A percentile compares a stretch with the other conserved stretches of the same genome.
phyloP scores from a whole-genome alignment of 2,113 vertebrate species.

The Felis chaus region DNA sequence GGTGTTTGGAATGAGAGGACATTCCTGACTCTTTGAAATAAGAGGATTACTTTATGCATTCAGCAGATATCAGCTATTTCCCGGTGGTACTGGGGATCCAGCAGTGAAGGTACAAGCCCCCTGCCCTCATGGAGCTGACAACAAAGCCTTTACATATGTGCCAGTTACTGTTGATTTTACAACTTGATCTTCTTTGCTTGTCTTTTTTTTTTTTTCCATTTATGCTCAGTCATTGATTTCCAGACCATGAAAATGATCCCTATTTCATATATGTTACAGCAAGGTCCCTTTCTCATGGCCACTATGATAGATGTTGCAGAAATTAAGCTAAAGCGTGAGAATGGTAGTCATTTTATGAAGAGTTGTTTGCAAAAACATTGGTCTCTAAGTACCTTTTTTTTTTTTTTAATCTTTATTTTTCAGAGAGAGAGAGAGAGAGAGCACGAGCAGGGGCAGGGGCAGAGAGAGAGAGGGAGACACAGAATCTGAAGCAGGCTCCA shows the following conservation, averaged over 20 bases:
- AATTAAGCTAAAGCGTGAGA: background rate
- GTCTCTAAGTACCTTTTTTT: background rate
- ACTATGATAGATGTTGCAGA: background rate
- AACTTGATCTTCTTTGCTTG: background rate
- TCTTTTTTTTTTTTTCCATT: background rate
- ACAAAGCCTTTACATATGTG: fast-evolving
- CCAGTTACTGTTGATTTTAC: background rate
- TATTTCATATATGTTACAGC: background rate
- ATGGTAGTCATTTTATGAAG: background rate
- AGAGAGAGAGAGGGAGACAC: too few relatives aligned
- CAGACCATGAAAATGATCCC: background rate
- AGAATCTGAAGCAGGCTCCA: too few relatives aligned
- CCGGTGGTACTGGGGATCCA: background rate
- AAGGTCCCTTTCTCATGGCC: background rate
- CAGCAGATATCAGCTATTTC: background rate
- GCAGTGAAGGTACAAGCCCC: background rate
- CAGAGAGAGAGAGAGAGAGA: too few relatives aligned
- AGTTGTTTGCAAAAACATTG: background rate
- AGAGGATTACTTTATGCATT: background rate
- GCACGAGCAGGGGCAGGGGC: too few relatives aligned
- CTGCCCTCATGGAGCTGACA: fast-evolving
- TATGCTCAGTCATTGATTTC: background rate
- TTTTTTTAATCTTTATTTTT: too few relatives aligned
- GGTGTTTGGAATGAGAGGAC: background rate
- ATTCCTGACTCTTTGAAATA: background rate